Conservation (phyloP, 2,888 invertebrate species). For the Dynastes maya region DNA sequence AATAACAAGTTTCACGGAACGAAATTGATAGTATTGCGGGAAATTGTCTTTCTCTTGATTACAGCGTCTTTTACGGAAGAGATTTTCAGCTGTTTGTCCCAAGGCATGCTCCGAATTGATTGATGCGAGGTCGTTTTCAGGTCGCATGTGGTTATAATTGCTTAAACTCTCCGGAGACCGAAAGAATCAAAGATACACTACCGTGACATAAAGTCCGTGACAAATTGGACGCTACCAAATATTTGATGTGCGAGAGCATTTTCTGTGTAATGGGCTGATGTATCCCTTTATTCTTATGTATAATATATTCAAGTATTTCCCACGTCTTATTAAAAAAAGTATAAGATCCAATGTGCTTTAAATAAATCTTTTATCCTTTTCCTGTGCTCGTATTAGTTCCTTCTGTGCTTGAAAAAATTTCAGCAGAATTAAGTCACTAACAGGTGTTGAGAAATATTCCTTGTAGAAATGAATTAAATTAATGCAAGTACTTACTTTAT, state of each 20-base stretch:
- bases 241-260: slow-evolving; percentile 6
- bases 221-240: slow-evolving; percentile 44
- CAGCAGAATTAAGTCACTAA: too few relatives aligned
- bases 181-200: slow-evolving; percentile 55
- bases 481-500: too few relatives aligned
- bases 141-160: slow-evolving; percentile 72
- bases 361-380: too few relatives aligned
- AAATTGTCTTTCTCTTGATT: slow-evolving; percentile 47
- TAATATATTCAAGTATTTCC: too few relatives aligned
- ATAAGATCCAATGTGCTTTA: too few relatives aligned
- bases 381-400: too few relatives aligned
- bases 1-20: slow-evolving; percentile 39
- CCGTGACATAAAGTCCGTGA: slow-evolving; percentile 50
- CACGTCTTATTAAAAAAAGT: too few relatives aligned
- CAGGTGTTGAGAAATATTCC: too few relatives aligned
- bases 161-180: slow-evolving; percentile 63
- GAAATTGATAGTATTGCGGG: slow-evolving; percentile 42
- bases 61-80: slow-evolving; percentile 50
- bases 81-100: slow-evolving; percentile 59
- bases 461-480: too few relatives aligned
- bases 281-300: too few relatives aligned
- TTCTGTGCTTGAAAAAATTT: too few relatives aligned
- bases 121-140: slow-evolving; percentile 66
- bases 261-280: neutral
- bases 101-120: slow-evolving; percentile 65